Conservation (phyloP, 2,797 vertebrate species). For the Sebastes kiyomatsui region DNA sequence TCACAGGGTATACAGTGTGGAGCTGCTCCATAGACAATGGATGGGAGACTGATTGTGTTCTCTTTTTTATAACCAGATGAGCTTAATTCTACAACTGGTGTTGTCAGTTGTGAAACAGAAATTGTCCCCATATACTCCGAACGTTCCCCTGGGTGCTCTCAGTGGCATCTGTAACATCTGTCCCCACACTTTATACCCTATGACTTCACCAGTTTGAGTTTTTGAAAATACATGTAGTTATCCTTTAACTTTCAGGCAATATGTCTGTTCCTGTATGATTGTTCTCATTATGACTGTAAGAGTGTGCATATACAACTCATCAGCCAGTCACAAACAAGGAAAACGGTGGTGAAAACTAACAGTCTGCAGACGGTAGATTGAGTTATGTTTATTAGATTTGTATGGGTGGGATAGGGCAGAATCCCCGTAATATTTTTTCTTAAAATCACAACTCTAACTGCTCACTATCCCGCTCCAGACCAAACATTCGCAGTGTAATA, state of each 20-base stretch:
- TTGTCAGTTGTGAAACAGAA: not conserved
- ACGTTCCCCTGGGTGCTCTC: not conserved
- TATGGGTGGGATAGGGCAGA: not conserved
- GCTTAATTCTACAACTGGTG: not conserved
- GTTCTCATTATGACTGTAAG: not conserved
- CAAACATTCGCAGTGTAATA: constrained; percentile 43
- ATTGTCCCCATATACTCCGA: not conserved
- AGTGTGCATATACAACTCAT: not conserved
- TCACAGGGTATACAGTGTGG: too few species aligned
- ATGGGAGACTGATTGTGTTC: not conserved
- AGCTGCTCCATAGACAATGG: not conserved
- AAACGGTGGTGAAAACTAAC: not conserved
- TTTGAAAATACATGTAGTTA: not conserved
- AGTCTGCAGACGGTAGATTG: not conserved
- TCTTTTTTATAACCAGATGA: not conserved
- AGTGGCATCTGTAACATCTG: not conserved
- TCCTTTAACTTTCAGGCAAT: not conserved
- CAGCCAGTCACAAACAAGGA: not conserved
- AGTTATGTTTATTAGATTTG: not conserved
- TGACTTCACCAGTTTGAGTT: too few species aligned
- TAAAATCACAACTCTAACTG: not conserved
- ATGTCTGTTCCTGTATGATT: not conserved
- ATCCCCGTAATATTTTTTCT: not conserved
- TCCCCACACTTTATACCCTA: too few species aligned
- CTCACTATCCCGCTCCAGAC: constrained; percentile 16